Evolutionary conservation across 2,113 vertebrate species (phyloP), one percentile per base, ranked within the genome.

Genomic region (Podarcis cretensis): DNA sequence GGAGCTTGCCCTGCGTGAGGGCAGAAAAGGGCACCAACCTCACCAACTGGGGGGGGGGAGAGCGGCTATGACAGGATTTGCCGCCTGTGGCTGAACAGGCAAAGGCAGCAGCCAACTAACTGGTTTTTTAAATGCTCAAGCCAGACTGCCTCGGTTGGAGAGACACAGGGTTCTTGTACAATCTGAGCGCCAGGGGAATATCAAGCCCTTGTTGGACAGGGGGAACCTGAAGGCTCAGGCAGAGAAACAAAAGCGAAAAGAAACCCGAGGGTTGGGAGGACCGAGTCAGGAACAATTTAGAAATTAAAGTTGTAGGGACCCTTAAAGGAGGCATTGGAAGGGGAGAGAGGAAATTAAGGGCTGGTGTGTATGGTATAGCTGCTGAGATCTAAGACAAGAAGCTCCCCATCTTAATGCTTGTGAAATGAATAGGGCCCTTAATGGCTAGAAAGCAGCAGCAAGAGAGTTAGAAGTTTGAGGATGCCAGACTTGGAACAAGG

Each of bases 301-400:
- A 76, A 16, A 83, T 66, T 76, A 66, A 88, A 88, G 71, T 82
- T 35, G 18, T n/a, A 54, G 37, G 32, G 68, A 69, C 18, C 7
- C 32, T 89, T 6, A 63, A 84, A 40, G 57, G 54, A 73, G 40
- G n/a, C 2, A 63, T 86, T 83, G 90, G 87, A 87, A 87, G 27
- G 76, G 84, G 87, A 87, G 59, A 71, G 83, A 6, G 48, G 48
- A 71, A 74, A 35, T n/a, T 40, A 78, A 30, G 32, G 37, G 5
- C 27, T 73, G 74, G 83, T n/a, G n/a, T 79, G 79, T 65, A 13
- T 43, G 20, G 69, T n/a, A 30, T 87, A 43, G 69, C 83, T 68
- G 16, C 54, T 59, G 76, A 35, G 18, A 54, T 40, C 25, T 37
- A 75, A 75, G 43, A 30, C 57, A 76, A 48, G 68, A n/a, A 32